phyloP scores from a whole-genome alignment of 1,140 invertebrate species.

The Melanaphis sacchari region DNA sequence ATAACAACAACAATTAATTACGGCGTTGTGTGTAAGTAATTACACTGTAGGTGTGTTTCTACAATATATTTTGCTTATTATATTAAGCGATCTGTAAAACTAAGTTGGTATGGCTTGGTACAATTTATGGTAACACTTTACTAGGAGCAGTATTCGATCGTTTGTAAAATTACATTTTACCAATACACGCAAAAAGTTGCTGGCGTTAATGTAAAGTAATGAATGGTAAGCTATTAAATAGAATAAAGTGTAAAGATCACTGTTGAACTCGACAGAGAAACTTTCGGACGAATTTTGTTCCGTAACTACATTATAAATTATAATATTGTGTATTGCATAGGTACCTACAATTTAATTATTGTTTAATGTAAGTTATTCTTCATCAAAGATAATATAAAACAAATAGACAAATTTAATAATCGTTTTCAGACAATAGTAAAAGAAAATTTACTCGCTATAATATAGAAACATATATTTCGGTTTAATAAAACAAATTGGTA shows the following conservation, averaged over 20 bases:
- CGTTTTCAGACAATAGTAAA: not conserved
- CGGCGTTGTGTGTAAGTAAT: not conserved
- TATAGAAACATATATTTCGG: not conserved
- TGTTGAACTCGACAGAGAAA: not conserved
- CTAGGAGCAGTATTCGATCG: not conserved
- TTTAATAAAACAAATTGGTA: not conserved
- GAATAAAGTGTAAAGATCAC: not conserved
- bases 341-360: too few relatives aligned
- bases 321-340: not conserved
- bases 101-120: not conserved
- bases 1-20: slow-evolving; percentile 6
- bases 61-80: not conserved
- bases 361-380: not conserved
- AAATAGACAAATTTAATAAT: not conserved
- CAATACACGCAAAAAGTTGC: not conserved
- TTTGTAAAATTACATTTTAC: slow-evolving; percentile 1
- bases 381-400: not conserved
- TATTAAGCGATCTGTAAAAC: slow-evolving; percentile 15
- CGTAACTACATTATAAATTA: not conserved
- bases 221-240: not conserved
- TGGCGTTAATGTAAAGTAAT: not conserved
- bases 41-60: not conserved
- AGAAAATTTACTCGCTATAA: not conserved
- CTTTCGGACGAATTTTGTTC: not conserved
- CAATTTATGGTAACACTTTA: not conserved